phyloP scores from a whole-genome alignment of 1,140 invertebrate species.

The Drosophila jambulina region DNA sequence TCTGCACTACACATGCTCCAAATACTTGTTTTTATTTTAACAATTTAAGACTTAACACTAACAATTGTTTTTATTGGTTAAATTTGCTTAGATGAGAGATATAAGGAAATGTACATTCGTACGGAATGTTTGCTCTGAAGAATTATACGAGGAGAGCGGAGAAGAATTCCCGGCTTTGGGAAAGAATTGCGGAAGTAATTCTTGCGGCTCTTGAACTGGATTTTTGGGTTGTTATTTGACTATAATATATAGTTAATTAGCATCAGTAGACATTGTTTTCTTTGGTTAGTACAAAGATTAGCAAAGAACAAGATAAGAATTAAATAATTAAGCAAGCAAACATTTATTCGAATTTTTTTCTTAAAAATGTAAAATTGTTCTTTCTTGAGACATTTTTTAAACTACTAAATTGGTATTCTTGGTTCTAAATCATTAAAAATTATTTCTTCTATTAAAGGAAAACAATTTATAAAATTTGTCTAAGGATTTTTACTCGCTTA shows the following conservation, averaged over 20 bases:
- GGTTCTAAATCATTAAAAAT: too few relatives aligned
- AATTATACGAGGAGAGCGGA: slow-evolving; percentile 1
- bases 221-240: slow-evolving; percentile 6
- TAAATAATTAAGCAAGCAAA: neutral
- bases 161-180: slow-evolving; percentile 10
- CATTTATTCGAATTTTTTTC: neutral
- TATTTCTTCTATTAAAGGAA: neutral
- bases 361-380: neutral
- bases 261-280: neutral
- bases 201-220: slow-evolving; percentile 11
- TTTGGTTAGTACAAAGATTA: neutral
- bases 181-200: slow-evolving; percentile 36
- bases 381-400: neutral
- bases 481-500: neutral
- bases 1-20: slow-evolving; percentile 35
- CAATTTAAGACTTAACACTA: slow-evolving; percentile 11
- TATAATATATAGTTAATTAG: slow-evolving; percentile 1
- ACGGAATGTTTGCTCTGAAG: slow-evolving; percentile 23
- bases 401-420: neutral
- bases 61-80: slow-evolving; percentile 41
- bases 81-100: slow-evolving; percentile 17
- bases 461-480: neutral
- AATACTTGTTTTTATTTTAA: slow-evolving; percentile 28
- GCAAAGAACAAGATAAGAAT: neutral
- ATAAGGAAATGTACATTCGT: slow-evolving; percentile 26